A percentile compares a stretch with the other conserved stretches of the same genome.
Evolutionary conservation across 1,140 invertebrate species (phyloP).

Genomic region (Procambarus clarkii): DNA sequence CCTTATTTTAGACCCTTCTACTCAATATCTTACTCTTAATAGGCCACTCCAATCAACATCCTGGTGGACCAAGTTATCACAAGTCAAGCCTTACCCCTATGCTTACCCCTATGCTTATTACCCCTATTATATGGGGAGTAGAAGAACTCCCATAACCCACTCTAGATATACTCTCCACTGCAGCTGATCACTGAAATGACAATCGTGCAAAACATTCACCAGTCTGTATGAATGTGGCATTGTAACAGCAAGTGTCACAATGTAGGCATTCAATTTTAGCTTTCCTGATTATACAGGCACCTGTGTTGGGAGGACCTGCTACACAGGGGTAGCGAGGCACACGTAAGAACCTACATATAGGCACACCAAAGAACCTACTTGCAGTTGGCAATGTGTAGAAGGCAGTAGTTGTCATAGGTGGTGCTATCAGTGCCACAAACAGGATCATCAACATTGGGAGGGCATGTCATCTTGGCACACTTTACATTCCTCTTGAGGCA

Average conservation of each 20-base stretch:
- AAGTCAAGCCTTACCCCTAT: too few species aligned
- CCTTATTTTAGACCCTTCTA: not conserved
- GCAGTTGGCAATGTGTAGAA: slow-evolving; percentile 86
- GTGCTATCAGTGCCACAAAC: slow-evolving; percentile 90
- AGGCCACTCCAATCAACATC: too few species aligned
- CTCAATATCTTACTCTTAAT: not conserved
- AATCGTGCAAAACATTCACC: too few species aligned
- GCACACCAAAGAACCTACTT: slow-evolving; percentile 73
- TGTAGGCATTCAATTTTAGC: too few species aligned
- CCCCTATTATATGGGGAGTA: too few species aligned
- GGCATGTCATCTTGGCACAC: slow-evolving; percentile 85
- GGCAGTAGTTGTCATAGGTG: slow-evolving; percentile 91
- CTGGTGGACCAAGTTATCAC: too few species aligned
- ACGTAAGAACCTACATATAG: not conserved
- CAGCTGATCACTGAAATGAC: not conserved
- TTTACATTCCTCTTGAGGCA: slow-evolving; percentile 84
- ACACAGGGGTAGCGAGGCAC: too few species aligned
- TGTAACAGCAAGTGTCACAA: too few species aligned
- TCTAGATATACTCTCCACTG: not conserved
- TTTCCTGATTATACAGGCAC: not conserved
- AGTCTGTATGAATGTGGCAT: too few species aligned
- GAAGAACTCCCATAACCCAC: too few species aligned
- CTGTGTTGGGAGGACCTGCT: too few species aligned
- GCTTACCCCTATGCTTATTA: too few species aligned
- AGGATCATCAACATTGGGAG: slow-evolving; percentile 84